Base-by-base conservation (phyloP, 1,140 invertebrate species). In the Rhysida immarginata region DNA sequence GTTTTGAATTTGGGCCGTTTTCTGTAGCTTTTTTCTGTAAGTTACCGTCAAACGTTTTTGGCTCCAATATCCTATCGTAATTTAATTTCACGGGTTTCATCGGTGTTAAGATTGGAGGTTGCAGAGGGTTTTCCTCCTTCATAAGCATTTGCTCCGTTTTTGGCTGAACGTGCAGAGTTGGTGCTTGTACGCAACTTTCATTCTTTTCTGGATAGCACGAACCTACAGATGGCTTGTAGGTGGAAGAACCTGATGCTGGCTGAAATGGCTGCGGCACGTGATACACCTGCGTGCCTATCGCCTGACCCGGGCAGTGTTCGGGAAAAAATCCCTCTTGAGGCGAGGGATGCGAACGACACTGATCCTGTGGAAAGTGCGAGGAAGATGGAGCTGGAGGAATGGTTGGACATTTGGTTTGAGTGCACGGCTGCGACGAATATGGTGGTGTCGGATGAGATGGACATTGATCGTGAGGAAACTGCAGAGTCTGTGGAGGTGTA, bases 401-500 rank as follows among this genome's bases (percentile, higher is more conserved):
- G 5, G 49, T 25, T 20, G 13, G 8, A 20, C 49, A 51, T 20
- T 51, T 51, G 23, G 49, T 11, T 51, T 51, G 49, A 13, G 23
- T 27, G 20, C 49, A 54, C n/a, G 53, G 35, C 27, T 41, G 53
- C 11, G 53, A 13, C 2, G 53, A 54, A 54, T 54, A 41, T 8
- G 53, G 53, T 3, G 53, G 53, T 54, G 29, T 54, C 8, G 53
- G 53, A 44, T 41, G 53, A n/a, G n/a, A n/a, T 26, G 29, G 29
- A 24, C 50, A 52, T 16, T 35, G 50, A 29, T 44, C 53, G 27
- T 54, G 35, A 13, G 50, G 24, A 24, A 5, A 35, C 23, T 18
- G 29, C 2, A 44, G 11, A 24, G 53, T 16, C n/a, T 41, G 53
- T 18, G 26, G 53, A 46, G 53, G 35, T 26, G 49, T 45, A 18